A percentile compares a stretch with the other conserved stretches of the same genome.
Conservation (phyloP, 2,888 invertebrate species). For the Spatulosminthurus flaviceps region DNA sequence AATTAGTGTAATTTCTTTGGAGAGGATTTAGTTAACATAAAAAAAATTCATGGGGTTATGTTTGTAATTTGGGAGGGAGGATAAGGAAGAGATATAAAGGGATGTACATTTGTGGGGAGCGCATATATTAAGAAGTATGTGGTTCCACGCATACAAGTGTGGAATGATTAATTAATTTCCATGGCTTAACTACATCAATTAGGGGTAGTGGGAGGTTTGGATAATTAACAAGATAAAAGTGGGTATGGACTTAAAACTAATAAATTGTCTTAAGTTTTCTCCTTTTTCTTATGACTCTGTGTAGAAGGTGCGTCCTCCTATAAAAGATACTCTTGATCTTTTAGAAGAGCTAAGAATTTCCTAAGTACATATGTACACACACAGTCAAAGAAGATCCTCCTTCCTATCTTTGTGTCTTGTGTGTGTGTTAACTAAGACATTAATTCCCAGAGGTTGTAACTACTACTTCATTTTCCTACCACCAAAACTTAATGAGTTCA, state of each 20-base stretch:
- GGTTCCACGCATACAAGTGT: not conserved
- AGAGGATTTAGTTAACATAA: not conserved
- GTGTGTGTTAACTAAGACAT: not conserved
- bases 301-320: too few relatives aligned
- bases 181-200: constrained; percentile 3
- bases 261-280: not conserved
- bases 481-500: constrained; percentile 9
- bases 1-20: not conserved
- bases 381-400: not conserved
- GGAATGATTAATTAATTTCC: not conserved
- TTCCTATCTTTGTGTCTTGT: too few relatives aligned
- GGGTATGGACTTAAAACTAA: constrained; percentile 2
- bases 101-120: too few relatives aligned
- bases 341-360: too few relatives aligned
- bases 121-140: too few relatives aligned
- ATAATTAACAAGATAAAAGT: constrained; percentile 7
- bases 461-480: constrained; percentile 1
- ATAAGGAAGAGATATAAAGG: too few relatives aligned
- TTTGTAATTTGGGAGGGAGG: too few relatives aligned
- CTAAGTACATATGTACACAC: too few relatives aligned
- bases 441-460: constrained; percentile 12
- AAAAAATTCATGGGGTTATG: too few relatives aligned
- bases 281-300: not conserved
- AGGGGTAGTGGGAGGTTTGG: not conserved
- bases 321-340: too few relatives aligned